Evolutionary conservation across 1,140 invertebrate genomes (phyloP).

Genomic region (Cydia pomonella): DNA sequence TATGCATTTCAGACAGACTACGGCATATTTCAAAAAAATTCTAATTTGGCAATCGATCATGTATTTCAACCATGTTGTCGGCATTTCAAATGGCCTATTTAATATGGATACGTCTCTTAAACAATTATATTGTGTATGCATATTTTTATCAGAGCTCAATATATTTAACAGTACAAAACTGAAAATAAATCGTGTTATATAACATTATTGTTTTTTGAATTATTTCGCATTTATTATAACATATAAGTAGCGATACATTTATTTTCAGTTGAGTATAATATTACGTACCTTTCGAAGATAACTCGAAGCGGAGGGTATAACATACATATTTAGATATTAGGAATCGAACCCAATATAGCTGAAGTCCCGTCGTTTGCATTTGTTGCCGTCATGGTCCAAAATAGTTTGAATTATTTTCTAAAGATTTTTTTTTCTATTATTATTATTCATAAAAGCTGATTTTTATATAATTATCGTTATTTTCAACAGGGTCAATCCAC

Average conservation of each 20-base stretch:
- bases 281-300: conserved; percentile 22
- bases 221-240: not conserved
- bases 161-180: not conserved
- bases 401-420: not conserved
- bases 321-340: not conserved
- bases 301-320: not conserved
- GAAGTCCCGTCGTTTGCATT: not conserved
- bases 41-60: not conserved
- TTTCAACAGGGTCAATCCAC: too few species aligned
- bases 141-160: conserved; percentile 6
- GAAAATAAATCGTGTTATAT: too few species aligned
- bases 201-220: too few species aligned
- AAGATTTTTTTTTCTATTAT: too few species aligned
- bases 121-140: too few species aligned
- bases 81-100: not conserved
- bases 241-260: not conserved
- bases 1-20: too few species aligned
- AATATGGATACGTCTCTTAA: conserved; percentile 18
- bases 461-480: too few species aligned
- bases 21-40: too few species aligned
- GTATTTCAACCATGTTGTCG: not conserved
- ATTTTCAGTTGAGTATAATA: conserved; percentile 2
- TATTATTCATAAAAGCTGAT: too few species aligned
- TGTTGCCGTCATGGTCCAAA: not conserved
- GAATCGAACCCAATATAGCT: conserved; percentile 9